These are phyloP conservation scores for Vanessa tameamea DNA, from an alignment of 1,140 invertebrate genomes.

Conservation along the genomic window DNA sequence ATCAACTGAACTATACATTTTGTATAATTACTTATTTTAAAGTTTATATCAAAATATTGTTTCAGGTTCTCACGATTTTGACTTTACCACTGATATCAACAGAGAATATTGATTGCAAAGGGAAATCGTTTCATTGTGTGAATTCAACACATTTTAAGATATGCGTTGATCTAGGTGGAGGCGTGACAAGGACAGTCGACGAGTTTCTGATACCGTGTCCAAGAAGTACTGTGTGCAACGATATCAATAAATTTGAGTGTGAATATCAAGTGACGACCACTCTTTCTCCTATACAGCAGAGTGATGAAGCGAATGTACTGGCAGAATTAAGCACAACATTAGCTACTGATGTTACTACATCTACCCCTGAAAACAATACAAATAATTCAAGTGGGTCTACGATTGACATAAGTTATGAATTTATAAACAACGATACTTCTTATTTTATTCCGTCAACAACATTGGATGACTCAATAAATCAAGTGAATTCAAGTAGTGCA, in stretches of 20 bases:
- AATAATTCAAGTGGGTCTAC: background rate
- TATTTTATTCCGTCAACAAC: background rate
- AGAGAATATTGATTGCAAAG: conserved; percentile 64
- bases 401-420: background rate
- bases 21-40: background rate
- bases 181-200: conserved; percentile 64
- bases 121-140: conserved; percentile 72
- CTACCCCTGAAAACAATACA: background rate
- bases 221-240: conserved; percentile 53
- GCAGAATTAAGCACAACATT: background rate
- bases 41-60: conserved; percentile 22
- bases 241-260: conserved; percentile 67
- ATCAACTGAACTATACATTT: background rate
- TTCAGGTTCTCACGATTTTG: conserved; percentile 50
- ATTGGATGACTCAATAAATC: background rate
- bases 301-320: conserved; percentile 32
- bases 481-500: background rate
- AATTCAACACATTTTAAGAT: conserved; percentile 77
- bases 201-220: conserved; percentile 68
- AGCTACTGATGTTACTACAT: conserved; percentile 18
- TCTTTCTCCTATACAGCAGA: conserved; percentile 15
- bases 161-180: conserved; percentile 73
- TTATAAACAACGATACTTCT: background rate
- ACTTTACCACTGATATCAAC: conserved; percentile 28
- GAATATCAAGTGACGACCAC: conserved; percentile 54